Conservation (phyloP, 2,797 vertebrate genomes). For the Rhinella marina region DNA sequence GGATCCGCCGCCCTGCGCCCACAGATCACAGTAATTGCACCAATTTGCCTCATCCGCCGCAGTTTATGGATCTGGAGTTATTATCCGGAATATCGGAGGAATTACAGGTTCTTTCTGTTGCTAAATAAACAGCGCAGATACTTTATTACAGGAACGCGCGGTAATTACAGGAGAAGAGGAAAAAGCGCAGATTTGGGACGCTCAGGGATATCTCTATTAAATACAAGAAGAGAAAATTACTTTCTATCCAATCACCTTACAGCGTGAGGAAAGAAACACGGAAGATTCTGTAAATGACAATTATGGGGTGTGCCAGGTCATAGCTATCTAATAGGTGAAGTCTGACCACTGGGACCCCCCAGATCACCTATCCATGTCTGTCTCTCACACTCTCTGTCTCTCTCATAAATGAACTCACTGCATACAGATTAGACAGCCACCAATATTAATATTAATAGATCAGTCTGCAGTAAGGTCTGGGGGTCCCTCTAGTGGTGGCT, state of each 20-base stretch:
- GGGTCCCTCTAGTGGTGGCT: not conserved
- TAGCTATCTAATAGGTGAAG: too few relatives aligned
- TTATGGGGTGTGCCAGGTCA: not conserved
- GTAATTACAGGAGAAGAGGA: not conserved
- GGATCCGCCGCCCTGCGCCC: not conserved
- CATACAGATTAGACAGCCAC: not conserved
- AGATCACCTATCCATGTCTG: not conserved
- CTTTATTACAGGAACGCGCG: not conserved
- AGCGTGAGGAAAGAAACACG: not conserved
- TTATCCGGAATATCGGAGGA: slow-evolving; percentile 10
- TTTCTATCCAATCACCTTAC: not conserved
- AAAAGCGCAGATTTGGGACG: not conserved
- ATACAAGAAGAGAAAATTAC: not conserved
- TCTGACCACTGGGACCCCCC: too few relatives aligned
- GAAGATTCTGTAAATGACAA: not conserved
- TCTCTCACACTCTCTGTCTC: too few relatives aligned
- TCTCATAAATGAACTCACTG: not conserved
- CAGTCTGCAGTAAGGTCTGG: not conserved
- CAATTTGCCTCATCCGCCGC: slow-evolving; percentile 13
- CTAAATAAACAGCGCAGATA: slow-evolving; percentile 5
- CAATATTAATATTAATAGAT: not conserved
- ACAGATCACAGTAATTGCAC: slow-evolving; percentile 19
- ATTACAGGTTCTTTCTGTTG: not conserved
- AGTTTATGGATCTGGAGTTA: slow-evolving; percentile 20
- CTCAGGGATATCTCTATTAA: not conserved